phyloP scores from a whole-genome alignment of 2,113 vertebrate genomes.

The Gobio gobio region DNA sequence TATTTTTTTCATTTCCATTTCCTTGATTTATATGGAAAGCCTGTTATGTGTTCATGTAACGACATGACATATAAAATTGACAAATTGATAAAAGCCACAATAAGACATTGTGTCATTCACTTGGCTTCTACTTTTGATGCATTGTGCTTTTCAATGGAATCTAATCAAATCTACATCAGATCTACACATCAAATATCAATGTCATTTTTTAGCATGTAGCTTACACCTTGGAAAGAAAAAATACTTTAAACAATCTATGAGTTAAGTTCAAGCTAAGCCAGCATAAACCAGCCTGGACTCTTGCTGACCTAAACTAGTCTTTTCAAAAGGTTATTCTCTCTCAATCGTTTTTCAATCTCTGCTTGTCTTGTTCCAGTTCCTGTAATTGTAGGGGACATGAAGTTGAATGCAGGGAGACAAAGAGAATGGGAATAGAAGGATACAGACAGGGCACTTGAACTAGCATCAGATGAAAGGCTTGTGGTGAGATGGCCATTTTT shows the following conservation, averaged over 20 bases:
- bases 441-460: conserved; percentile 37
- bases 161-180: too few relatives aligned
- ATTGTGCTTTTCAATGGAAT: neutral
- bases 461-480: conserved; percentile 41
- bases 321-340: neutral
- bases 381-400: conserved; percentile 35
- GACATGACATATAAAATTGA: neutral
- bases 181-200: neutral
- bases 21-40: neutral
- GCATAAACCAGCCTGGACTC: neutral
- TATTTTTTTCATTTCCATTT: neutral
- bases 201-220: neutral
- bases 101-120: neutral
- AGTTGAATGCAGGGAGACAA: conserved; percentile 25
- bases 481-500: conserved; percentile 34
- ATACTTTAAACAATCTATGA: neutral
- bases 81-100: neutral
- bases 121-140: neutral
- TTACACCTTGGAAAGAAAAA: neutral
- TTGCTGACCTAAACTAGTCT: neutral
- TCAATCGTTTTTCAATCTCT: neutral
- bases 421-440: conserved; percentile 30
- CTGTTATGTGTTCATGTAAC: neutral
- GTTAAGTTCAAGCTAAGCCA: neutral
- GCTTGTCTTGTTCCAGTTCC: neutral